These are phyloP conservation scores for Sebastes ruberrimus DNA, from an alignment of 2,797 vertebrate species.

Conservation along the genomic window DNA sequence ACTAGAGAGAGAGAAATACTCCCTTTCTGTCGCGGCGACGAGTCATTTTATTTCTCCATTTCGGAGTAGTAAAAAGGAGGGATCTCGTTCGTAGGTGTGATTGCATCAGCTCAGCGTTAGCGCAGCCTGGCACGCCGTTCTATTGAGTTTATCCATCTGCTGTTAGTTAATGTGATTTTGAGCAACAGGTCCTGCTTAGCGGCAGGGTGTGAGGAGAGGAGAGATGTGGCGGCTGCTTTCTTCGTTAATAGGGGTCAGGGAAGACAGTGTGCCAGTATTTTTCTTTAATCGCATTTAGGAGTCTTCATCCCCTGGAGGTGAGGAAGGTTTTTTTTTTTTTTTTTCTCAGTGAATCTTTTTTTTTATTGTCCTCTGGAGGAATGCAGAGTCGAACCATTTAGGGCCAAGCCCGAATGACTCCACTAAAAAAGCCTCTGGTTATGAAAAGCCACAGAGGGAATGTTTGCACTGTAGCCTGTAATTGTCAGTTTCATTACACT, in stretches of 20 bases:
- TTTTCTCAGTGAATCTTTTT: neutral
- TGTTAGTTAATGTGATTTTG: constrained; percentile 59
- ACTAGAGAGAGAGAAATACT: neutral
- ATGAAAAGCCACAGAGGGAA: constrained; percentile 52
- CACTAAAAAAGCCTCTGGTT: constrained; percentile 44
- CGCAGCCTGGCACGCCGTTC: neutral
- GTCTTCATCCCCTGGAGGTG: constrained; percentile 33
- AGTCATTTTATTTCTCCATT: constrained; percentile 14
- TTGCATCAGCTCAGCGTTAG: constrained; percentile 42
- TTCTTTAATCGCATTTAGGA: constrained; percentile 49
- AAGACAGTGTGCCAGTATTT: constrained; percentile 28
- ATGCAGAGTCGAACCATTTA: constrained; percentile 48
- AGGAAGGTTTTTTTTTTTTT: neutral
- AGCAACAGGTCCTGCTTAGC: constrained; percentile 57
- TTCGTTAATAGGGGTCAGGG: constrained; percentile 49
- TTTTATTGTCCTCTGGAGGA: constrained; percentile 43
- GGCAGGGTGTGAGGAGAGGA: constrained; percentile 9
- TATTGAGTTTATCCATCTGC: constrained; percentile 53
- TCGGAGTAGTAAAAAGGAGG: constrained; percentile 13
- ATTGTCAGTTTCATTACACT: constrained; percentile 70
- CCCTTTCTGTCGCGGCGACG: neutral
- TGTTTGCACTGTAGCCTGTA: constrained; percentile 63
- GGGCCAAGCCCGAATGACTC: constrained; percentile 25
- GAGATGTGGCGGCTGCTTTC: constrained; percentile 18
- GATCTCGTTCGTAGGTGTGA: constrained; percentile 50